Evolutionary conservation across 2,888 invertebrate genomes (phyloP), one percentile per base, ranked within the genome.

Genomic region (Luffia ferchaultella): DNA sequence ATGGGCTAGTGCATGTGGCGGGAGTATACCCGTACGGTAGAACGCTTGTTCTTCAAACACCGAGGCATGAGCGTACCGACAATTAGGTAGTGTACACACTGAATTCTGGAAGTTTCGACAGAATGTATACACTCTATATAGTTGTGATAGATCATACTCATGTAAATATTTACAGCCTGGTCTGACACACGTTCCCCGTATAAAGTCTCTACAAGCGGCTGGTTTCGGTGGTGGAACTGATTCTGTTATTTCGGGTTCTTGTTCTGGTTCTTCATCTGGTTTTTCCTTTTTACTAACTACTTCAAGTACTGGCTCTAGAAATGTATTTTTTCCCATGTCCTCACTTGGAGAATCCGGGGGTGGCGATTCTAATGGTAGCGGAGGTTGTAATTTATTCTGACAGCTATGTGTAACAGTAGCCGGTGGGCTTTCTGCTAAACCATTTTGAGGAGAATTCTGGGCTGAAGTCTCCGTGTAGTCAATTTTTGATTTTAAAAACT

Each of bases 11-110:
- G 68, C 58, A 49, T 73, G 69, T 0, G 68, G 62, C 0, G 79
- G 78, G 44, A 79, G 56, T 30, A 54, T 58, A 0, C 69, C 73
- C 0, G 75, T 72, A 40, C 76, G 57, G 41, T 65, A 73, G 50
- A 69, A 77, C 16, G 63, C 54, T 40, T 73, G 71, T 41, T 76
- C 73, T 50, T 77, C 76, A 55, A 73, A 75, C 0, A 77, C 70
- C 0, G 68, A 60, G 0, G 76, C 77, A 53, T 76, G 78, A 0
- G 74, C 73, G 54, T 68, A 77, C 54, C 63, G 73, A 53, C 77
- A 77, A n/a, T 64, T 62, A 0, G 67, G 61, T 20, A 57, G 59
- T 0, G 57, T 66, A 48, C 78, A 78, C 0, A 59, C 58, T 0
- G 59, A 51, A 41, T 77, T 77, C 48, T 76, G 77, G 45, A 62